phyloP scores from a whole-genome alignment of 1,140 invertebrate genomes.

The Nomia melanderi region DNA sequence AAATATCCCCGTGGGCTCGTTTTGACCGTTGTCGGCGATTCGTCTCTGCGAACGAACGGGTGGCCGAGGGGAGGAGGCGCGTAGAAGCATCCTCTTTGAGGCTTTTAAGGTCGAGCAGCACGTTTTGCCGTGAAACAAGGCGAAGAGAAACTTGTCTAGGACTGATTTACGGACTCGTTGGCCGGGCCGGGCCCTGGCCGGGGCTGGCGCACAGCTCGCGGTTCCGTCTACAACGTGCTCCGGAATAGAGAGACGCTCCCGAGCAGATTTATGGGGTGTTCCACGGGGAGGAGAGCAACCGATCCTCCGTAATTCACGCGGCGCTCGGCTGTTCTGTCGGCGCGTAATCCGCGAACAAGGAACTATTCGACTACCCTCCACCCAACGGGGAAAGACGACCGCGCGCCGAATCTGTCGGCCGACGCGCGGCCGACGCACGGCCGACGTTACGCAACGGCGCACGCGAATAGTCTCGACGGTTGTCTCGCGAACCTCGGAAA shows the following conservation, averaged over 20 bases:
- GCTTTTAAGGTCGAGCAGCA: constrained; percentile 61
- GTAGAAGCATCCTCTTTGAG: constrained; percentile 16
- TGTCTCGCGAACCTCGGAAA: too few relatives aligned
- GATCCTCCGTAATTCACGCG: constrained; percentile 68
- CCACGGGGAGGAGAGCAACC: constrained; percentile 44
- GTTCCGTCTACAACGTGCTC: constrained; percentile 60
- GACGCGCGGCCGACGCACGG: not conserved
- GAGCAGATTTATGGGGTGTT: constrained; percentile 76
- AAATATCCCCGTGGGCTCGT: constrained; percentile 8
- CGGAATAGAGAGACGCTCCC: constrained; percentile 56
- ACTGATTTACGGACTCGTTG: constrained; percentile 77
- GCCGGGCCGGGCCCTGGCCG: constrained; percentile 37
- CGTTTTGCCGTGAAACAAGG: constrained; percentile 65
- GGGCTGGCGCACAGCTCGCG: constrained; percentile 56
- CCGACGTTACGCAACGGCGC: not conserved
- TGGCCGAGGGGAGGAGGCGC: not conserved
- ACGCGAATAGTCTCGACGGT: constrained; percentile 17
- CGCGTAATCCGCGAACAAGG: constrained; percentile 57
- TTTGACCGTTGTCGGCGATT: constrained; percentile 35
- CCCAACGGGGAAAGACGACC: not conserved
- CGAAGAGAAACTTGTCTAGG: constrained; percentile 68
- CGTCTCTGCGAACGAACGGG: constrained; percentile 7
- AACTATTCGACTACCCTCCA: not conserved
- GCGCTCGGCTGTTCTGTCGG: constrained; percentile 49
- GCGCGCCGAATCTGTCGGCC: not conserved